Base-by-base conservation (phyloP, 2,888 invertebrate species). In the Plebejus argus region DNA sequence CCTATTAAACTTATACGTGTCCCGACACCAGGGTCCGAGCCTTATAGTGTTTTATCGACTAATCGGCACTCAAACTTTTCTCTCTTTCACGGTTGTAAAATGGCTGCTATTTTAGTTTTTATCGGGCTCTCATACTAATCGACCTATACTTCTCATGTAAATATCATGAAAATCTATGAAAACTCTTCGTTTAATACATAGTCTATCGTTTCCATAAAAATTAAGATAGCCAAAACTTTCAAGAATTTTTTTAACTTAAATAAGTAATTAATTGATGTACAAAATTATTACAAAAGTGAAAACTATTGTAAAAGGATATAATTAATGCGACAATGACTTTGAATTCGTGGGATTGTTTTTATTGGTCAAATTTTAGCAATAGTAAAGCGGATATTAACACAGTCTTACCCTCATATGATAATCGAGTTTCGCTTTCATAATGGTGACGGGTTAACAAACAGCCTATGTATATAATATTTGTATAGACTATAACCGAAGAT, bases 361-460 rank as follows among this genome's bases (percentile, higher is more conserved):
- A 20, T 28, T 66, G 28, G 66, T 5, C 15, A 28, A 33, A 15
- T 66, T 66, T 66, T 28, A 66, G 66, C 33, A 70, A 71, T 71
- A 77, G 53, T 20, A 56, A n/a, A 56, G 23, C 70, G 76, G 70
- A 77, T 77, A 70, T 77, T 70, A 56, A 35, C 70, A 35, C 76
- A 71, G n/a, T n/a, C 49, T 76, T 45, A 33, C 70, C 56, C 45
- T 77, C 70, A 35, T 71, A 56, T 56, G 76, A 77, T 77, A 70
- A 77, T 77, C 70, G 70, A 53, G 49, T 76, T 71, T 70, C 76
- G 28, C 77, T 77, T 77, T 77, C 77, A 77, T 35, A 56, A 77
- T 20, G 35, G 23, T 45, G 23, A 49, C 70, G 5, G 23, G 49
- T 76, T 56, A 56, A 23, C 66, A 28, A 61, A 28, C 15, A 28